phyloP scores from a whole-genome alignment of 1,140 invertebrate species.

The Homarus americanus region DNA sequence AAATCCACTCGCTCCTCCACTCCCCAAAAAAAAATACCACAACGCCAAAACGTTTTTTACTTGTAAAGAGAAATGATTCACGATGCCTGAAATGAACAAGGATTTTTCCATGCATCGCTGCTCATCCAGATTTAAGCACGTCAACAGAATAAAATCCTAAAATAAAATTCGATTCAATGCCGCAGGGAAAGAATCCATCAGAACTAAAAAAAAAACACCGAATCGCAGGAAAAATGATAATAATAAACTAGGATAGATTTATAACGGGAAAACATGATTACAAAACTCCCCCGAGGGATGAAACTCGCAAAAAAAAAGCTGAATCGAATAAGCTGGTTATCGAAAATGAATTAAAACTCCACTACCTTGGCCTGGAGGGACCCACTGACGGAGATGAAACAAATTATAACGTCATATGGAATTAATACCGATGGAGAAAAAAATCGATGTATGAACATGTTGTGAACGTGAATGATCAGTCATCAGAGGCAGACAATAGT shows the following conservation, averaged over 20 bases:
- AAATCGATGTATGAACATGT: background rate
- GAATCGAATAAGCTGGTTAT: background rate
- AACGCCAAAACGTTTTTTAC: no score
- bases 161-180: background rate
- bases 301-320: background rate
- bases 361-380: background rate
- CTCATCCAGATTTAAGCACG: no score
- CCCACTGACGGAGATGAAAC: background rate
- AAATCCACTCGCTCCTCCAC: no score
- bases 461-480: background rate
- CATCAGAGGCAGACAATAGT: background rate
- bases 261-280: background rate
- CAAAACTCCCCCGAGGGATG: background rate
- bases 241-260: background rate
- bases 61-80: no score
- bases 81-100: no score
- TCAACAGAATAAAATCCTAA: no score
- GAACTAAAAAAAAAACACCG: background rate
- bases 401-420: background rate
- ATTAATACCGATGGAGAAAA: background rate
- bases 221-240: background rate
- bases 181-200: background rate
- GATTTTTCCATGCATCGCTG: no score
- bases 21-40: no score
- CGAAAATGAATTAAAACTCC: slow-evolving; percentile 1